phyloP scores from a whole-genome alignment of 1,140 invertebrate genomes.

The Drosophila pectinifera region DNA sequence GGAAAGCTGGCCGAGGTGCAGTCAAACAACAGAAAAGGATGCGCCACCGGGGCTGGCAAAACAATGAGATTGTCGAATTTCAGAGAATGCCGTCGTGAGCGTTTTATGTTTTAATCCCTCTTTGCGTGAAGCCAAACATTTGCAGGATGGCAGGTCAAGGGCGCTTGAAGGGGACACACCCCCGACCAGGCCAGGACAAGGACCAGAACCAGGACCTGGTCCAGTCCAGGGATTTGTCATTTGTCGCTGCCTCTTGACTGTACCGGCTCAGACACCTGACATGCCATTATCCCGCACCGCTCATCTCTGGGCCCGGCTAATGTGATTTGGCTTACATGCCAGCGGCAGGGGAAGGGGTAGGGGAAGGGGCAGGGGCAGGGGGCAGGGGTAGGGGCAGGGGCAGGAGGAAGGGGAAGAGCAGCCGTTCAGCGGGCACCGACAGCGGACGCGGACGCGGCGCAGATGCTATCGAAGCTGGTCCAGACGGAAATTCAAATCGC shows the following conservation, averaged over 20 bases:
- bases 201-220: too few species aligned
- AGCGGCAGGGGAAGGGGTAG: not conserved
- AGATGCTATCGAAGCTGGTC: slow-evolving; percentile 59
- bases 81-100: slow-evolving; percentile 49
- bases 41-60: slow-evolving; percentile 72
- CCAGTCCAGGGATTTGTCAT: slow-evolving; percentile 21
- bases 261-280: slow-evolving; percentile 32
- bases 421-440: too few species aligned
- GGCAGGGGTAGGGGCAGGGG: not conserved
- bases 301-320: slow-evolving; percentile 22
- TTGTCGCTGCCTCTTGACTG: slow-evolving; percentile 21
- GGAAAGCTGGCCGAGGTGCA: slow-evolving; percentile 6
- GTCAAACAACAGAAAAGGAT: slow-evolving; percentile 48
- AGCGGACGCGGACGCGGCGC: slow-evolving; percentile 22
- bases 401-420: too few species aligned
- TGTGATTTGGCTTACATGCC: slow-evolving; percentile 67
- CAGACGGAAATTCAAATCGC: slow-evolving; percentile 66
- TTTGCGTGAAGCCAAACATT: slow-evolving; percentile 77
- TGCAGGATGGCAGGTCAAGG: slow-evolving; percentile 42
- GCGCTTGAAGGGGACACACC: slow-evolving; percentile 60
- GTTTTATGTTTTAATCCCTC: slow-evolving; percentile 74
- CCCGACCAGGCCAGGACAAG: too few species aligned
- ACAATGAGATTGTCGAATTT: slow-evolving; percentile 73
- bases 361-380: not conserved
- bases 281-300: slow-evolving; percentile 11